phyloP scores from a whole-genome alignment of 2,888 invertebrate genomes.

The Stenolophus ochropezus region DNA sequence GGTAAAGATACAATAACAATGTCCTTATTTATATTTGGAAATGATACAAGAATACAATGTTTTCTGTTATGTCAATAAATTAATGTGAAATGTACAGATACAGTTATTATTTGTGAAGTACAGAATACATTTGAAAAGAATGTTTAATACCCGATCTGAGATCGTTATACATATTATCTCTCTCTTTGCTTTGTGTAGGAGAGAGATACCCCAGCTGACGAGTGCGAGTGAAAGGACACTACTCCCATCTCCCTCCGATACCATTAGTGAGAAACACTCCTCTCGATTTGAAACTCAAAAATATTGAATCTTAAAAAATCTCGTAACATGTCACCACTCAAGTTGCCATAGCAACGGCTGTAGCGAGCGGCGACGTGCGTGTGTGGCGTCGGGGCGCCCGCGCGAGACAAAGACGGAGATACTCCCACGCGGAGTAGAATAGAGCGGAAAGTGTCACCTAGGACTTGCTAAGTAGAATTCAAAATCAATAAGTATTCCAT shows the following conservation, averaged over 20 bases:
- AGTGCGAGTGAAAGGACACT: slow-evolving; percentile 3
- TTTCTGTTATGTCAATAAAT: not conserved
- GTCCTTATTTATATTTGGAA: no score
- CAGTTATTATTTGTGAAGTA: not conserved
- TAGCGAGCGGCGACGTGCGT: not conserved
- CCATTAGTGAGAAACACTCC: slow-evolving; percentile 52
- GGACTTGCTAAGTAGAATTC: slow-evolving; percentile 72
- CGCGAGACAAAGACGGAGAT: slow-evolving; percentile 27
- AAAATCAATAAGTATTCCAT: slow-evolving; percentile 73
- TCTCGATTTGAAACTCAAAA: slow-evolving; percentile 58
- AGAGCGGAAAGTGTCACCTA: slow-evolving; percentile 71
- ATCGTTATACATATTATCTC: slow-evolving; percentile 14
- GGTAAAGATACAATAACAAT: no score
- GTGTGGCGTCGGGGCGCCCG: slow-evolving; percentile 20
- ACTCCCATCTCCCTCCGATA: not conserved
- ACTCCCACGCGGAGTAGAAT: slow-evolving; percentile 47
- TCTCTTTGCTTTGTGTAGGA: slow-evolving; percentile 3
- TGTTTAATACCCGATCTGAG: not conserved
- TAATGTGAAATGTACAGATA: not conserved
- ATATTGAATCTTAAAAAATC: slow-evolving; percentile 59
- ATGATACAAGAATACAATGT: not conserved
- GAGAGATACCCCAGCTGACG: not conserved
- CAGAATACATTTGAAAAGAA: not conserved
- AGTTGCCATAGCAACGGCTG: slow-evolving; percentile 51
- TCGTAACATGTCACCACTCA: slow-evolving; percentile 60